Base-by-base conservation (phyloP, 2,888 invertebrate genomes). In the Xanthorhoe designata region DNA sequence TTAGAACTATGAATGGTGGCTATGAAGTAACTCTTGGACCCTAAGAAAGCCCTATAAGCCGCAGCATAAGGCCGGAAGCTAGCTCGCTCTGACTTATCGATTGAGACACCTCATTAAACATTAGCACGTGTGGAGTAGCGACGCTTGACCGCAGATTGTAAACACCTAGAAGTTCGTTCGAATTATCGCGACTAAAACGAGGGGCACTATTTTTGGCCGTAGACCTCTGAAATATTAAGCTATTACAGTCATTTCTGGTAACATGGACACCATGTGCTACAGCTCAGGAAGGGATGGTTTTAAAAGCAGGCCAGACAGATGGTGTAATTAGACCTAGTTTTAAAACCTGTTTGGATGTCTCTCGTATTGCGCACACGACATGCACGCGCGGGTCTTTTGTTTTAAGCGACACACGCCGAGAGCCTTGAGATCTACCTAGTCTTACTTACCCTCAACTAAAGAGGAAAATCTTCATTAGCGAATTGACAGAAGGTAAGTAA, bases 321-420 rank as follows among this genome's bases (percentile, higher is more conserved):
- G 54, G 18, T n/a, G 56, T 49, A 54, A 32, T 58, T 50, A 54
- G 47, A 57, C 42, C 58, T 24, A 55, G 42, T 55, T 62, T 38
- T 51, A 24, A 55, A 56, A 56, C 62, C 51, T 50, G 62, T 62
- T 49, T 24, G 50, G 35, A 47, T 24, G 47, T 52, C 18, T 47
- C 32, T 13, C 17, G 7, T 10, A 13, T 13, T 38, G 38, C n/a
- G 13, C 35, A 18, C 32, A 35, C 59, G 52, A 52, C 52, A 52
- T 29, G 52, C 59, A 52, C 54, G 42, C 54, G 47, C 38, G 32
- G 57, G 53, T 52, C 47, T 56, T 60, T 66, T 66, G 61, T 66
- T 57, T 54, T 47, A 60, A 18, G 10, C 32, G 19, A 32, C 32
- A n/a, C 29, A 35, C 49, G 54, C 1, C 10, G 49, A 5, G 19